Evolutionary conservation across 92 coral and sea anemone genomes (phyloP), one percentile per base, ranked within the genome.

Genomic region (Paramuricea clavata): DNA sequence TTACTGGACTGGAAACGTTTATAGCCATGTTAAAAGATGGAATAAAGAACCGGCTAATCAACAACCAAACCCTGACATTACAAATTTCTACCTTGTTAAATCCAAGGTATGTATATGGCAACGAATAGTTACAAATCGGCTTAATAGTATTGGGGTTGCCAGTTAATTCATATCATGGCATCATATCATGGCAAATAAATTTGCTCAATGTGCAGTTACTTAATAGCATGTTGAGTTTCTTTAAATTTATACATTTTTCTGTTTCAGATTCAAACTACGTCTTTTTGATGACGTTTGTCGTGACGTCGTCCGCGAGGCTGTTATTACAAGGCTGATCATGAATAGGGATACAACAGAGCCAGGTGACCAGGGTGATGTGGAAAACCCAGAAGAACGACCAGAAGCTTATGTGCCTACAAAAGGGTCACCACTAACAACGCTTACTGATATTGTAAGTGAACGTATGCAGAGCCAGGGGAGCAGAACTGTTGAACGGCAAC

Each of bases 221-320:
- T 60, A 60, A 28, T 1, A 28, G 5, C 4, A 39, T 39, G 44
- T 10, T 4, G 10, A 23, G 21, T 23, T 22, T 23, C 5, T 28
- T 60, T 28, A 60, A 22, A 60, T 60, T 60, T 22, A 6, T 22
- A 7, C 68, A 0, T 21, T 21, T 60, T 6, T n/a, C 68, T 60
- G 30, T 60, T 60, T n/a, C 21, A 60, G 68, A 60, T 60, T 60
- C n/a, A 60, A 60, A n/a, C 68, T 60, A 60, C 68, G n/a, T 60
- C 33, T 60, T 9, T 60, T 60, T 39, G 44, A 39, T 39, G 5
- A 39, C 4, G 44, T 4, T 39, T 4, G 10, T 39, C 44, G 44
- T 4, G 44, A 4, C 4, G 4, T 10, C 10, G 4, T 39, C 44
- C 44, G 44, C 10, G 4, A 39, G 5, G 44, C 44, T 39, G 44